Base-by-base conservation (phyloP, 2,113 vertebrate genomes). In the Callospermophilus lateralis region DNA sequence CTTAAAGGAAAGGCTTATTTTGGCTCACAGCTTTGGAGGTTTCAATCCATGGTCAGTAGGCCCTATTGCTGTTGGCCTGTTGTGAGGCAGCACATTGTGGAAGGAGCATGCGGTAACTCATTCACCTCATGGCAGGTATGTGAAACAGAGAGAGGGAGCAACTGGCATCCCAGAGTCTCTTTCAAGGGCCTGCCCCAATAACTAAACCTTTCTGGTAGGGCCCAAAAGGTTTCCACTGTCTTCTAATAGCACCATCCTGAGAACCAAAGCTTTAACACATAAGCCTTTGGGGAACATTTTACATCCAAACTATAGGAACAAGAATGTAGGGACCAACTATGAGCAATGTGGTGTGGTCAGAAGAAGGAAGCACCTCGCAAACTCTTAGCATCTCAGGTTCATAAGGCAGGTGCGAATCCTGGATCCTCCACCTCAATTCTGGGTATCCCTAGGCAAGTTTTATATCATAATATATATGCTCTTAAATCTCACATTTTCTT, bases 291-390 rank as follows among this genome's bases (percentile, higher is more conserved):
- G 24, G 22, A 16, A n/a, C 17, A n/a, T 42, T 79, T 58, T 16
- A 20, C 39, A 48, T 45, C 2, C 32, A 58, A 17, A 11, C 7
- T 42, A 85, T 13, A 55, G 20, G 8, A 12, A 28, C 63, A 9
- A 39, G 6, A 81, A 20, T 22, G 0, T 16, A 30, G 32, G 10
- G 7, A 53, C 1, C 28, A 42, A 3, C 13, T n/a, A 8, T 42
- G 9, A 12, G 24, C 20, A 76, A 1, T 4, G 10, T 58, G 13
- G 1, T 53, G 3, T 55, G 10, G 7, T n/a, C 20, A 3, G 34
- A 86, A 3, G 3, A 12, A 79, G 7, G 16, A 61, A 42, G 24
- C 6, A n/a, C 32, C 7, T 8, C 0, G 4, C 2, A 48, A 94
- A 30, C 17, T 67, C 48, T 53, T 34, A 48, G 45, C 19, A 61